A percentile compares a stretch with the other conserved stretches of the same genome.
Conservation (phyloP, 2,888 invertebrate species). For the Unio pictorum region DNA sequence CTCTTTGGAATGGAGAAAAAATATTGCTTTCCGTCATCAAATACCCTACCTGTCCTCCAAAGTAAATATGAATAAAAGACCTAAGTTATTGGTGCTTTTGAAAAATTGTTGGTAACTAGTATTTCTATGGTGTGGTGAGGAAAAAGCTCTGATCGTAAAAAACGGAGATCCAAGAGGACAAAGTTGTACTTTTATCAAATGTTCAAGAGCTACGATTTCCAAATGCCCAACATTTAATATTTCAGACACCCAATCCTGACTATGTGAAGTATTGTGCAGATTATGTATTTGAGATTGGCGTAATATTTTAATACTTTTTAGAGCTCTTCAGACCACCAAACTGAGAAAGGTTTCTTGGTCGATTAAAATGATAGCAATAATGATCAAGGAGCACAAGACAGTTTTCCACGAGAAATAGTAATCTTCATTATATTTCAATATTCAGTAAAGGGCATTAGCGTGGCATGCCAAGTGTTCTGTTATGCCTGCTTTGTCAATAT, state of each 20-base stretch:
- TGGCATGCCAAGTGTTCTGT: constrained; percentile 5
- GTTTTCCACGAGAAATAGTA: constrained; percentile 6
- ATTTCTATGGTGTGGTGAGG: neutral
- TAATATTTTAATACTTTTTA: neutral
- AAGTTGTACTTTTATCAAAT: neutral
- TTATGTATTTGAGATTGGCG: neutral
- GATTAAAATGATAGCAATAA: constrained; percentile 9
- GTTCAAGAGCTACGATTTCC: neutral
- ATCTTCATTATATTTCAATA: constrained; percentile 3
- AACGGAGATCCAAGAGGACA: neutral
- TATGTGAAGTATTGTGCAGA: constrained; percentile 10
- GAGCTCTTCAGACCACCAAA: neutral
- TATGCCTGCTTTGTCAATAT: constrained; percentile 11
- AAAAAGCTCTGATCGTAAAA: neutral
- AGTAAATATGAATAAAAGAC: neutral
- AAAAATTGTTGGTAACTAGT: constrained; percentile 4
- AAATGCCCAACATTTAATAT: too few relatives aligned
- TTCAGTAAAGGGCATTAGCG: constrained; percentile 10
- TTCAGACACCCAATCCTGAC: constrained; percentile 3
- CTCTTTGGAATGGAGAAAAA: constrained; percentile 4
- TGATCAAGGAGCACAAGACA: constrained; percentile 3
- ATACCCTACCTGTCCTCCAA: constrained; percentile 1
- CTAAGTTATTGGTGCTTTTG: neutral
- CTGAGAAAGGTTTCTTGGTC: constrained; percentile 1
- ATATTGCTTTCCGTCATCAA: neutral